phyloP scores from a whole-genome alignment of 2,113 vertebrate species.

The Cynocephalus volans region DNA sequence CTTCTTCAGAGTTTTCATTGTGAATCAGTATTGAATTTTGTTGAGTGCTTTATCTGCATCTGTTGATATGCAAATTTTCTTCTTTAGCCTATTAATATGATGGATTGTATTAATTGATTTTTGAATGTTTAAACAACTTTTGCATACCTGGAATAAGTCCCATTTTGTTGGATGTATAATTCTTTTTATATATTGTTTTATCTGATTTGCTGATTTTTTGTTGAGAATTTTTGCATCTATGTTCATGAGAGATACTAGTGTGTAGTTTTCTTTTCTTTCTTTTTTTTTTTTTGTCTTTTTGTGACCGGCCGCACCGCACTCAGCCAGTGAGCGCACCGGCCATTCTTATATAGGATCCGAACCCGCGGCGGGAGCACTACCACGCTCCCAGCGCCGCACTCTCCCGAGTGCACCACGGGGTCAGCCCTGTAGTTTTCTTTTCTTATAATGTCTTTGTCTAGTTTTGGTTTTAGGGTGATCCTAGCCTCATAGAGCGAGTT shows the following conservation, averaged over 20 bases:
- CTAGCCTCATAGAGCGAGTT: too few relatives aligned
- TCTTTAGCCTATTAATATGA: neutral
- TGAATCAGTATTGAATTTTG: neutral
- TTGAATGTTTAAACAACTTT: neutral
- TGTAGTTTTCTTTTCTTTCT: neutral
- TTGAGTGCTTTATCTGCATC: neutral
- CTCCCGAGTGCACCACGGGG: too few relatives aligned
- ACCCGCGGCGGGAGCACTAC: too few relatives aligned
- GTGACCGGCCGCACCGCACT: too few relatives aligned
- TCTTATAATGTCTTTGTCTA: too few relatives aligned
- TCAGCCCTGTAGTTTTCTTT: neutral
- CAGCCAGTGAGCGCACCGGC: too few relatives aligned
- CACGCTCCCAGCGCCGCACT: too few relatives aligned
- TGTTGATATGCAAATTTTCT: neutral
- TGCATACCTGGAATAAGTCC: neutral
- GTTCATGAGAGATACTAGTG: neutral
- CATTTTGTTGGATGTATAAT: neutral
- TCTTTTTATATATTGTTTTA: neutral
- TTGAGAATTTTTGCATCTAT: neutral
- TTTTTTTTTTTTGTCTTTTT: too few relatives aligned
- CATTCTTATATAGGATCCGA: too few relatives aligned
- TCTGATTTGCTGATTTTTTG: neutral
- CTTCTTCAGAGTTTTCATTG: neutral
- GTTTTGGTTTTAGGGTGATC: too few relatives aligned
- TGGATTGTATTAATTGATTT: neutral